Base-by-base conservation (phyloP, 2,888 invertebrate species). In the Marronus borbonicus region DNA sequence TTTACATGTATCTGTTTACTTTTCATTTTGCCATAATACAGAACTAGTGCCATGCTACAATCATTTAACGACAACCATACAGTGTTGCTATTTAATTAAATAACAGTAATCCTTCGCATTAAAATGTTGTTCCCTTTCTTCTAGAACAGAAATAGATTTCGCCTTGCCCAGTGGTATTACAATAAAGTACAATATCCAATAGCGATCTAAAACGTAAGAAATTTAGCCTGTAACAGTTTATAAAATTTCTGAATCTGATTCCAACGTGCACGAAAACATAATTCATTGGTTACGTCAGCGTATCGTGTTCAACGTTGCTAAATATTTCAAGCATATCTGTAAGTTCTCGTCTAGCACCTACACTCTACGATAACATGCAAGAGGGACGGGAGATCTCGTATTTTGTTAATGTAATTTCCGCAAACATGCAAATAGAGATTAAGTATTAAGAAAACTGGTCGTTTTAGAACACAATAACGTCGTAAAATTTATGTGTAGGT, bases 181-280 rank as follows among this genome's bases (percentile, higher is more conserved):
- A 58, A 24, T 58, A 58, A 58, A 20, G 55, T 20, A 58, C 55
- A 58, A 58, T 58, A 58, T 20, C 55, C 55, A 58, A 17, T 58
- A 58, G 17, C 55, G 12, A 62, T 62, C 62, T 31, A 31, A 28
- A 62, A 62, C 1, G 31, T 28, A 62, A 62, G 31, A 62, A 62
- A 28, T 62, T 62, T 62, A 62, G 31, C 62, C 12, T 31, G 62
- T 31, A 62, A 62, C 31, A 31, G 28, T 39, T 66, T n/a, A 55
- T 55, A 70, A 70, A 52, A 70, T 70, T 70, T 20, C 36, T n/a
- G 55, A 72, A 72, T 72, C 58, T 17, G 72, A 72, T 72, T 58
- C 31, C 39, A 3, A 20, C 44, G 31, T 20, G 39, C 72, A 72
- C 72, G 70, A 70, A 39, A 17, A 20, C 72, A 72, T 72, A 36